Evolutionary conservation across 2,888 invertebrate genomes (phyloP).

Genomic region (Linyphia triangularis): DNA sequence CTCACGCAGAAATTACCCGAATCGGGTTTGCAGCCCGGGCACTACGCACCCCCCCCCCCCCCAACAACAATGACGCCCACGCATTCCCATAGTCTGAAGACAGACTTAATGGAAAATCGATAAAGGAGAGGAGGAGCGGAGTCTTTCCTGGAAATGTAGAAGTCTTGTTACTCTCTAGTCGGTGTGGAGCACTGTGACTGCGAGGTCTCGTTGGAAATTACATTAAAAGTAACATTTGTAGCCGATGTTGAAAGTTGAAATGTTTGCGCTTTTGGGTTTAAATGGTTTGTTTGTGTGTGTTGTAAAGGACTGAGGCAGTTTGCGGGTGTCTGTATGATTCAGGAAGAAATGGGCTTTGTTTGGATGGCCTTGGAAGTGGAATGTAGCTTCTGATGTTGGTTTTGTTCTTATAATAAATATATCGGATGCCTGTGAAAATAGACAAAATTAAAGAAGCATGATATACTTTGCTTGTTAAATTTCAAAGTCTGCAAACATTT

Average conservation of each 20-base stretch:
- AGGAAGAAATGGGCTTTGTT: no score
- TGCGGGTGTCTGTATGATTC: no score
- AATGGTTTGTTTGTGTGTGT: no score
- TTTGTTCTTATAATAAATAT: no score
- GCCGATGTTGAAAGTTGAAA: neutral
- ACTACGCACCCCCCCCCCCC: neutral
- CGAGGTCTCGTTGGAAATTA: neutral
- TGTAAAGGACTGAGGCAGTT: no score
- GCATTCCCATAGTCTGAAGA: neutral
- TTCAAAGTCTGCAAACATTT: no score
- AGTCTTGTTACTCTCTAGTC: no score
- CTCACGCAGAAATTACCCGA: conserved; percentile 1
- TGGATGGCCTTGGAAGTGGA: no score
- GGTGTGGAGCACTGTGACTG: neutral
- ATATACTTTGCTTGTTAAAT: no score
- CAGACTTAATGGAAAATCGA: neutral
- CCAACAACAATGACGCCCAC: neutral
- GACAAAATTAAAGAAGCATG: no score
- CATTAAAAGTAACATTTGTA: neutral
- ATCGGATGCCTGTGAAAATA: no score
- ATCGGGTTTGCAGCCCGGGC: conserved; percentile 1
- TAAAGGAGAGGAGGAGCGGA: neutral
- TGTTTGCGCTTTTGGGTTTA: neutral
- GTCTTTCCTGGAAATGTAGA: neutral
- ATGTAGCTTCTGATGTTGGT: no score